Evolutionary conservation across 2,113 vertebrate species (phyloP).

Genomic region (Eidolon helvum): DNA sequence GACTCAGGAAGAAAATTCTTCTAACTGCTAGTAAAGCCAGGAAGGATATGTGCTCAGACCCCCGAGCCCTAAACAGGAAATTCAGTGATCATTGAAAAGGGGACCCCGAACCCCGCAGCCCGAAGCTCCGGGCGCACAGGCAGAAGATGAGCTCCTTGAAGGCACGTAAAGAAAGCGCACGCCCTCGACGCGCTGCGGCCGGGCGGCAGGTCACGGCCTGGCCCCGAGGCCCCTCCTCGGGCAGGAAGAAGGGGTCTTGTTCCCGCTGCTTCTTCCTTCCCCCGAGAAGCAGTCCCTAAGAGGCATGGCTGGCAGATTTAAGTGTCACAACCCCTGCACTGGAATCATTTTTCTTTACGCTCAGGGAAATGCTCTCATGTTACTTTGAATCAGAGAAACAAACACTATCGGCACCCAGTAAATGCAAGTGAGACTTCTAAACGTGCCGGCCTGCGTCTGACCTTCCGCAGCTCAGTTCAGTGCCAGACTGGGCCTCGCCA

Average conservation of each 20-base stretch:
- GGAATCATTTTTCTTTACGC: background rate
- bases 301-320: background rate
- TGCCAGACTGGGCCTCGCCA: rapidly evolving
- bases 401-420: background rate
- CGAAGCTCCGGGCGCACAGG: rapidly evolving
- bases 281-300: background rate
- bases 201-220: background rate
- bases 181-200: no score
- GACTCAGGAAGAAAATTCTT: background rate
- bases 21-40: background rate
- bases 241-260: background rate
- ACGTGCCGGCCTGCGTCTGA: background rate
- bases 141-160: background rate
- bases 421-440: background rate
- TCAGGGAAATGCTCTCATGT: background rate
- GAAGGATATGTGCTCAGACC: background rate
- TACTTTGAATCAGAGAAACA: background rate
- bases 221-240: background rate
- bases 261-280: background rate
- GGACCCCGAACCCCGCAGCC: no score
- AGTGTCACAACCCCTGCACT: background rate
- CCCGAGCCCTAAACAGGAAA: background rate
- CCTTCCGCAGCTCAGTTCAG: background rate
- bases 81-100: background rate
- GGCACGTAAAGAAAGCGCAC: rapidly evolving